Conservation (phyloP, 1,140 invertebrate genomes). For the Heterodera schachtii region DNA sequence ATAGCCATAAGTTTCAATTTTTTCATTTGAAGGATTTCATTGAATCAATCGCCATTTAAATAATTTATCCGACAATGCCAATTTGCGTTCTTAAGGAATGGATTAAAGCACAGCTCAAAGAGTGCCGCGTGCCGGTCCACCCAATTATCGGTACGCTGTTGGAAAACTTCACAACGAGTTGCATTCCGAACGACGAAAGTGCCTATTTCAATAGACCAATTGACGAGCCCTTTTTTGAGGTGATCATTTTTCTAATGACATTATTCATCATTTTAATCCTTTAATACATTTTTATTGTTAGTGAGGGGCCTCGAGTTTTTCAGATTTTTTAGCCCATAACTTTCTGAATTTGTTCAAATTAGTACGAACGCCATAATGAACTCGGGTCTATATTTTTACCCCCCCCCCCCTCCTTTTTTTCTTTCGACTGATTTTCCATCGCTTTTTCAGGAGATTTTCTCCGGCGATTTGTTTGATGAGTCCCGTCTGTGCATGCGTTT, state of each 20-base stretch:
- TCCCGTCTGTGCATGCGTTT: slow-evolving; percentile 38
- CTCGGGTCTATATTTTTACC: no score
- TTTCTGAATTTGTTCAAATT: no score
- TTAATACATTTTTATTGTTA: neutral
- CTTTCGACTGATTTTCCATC: no score
- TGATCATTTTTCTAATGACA: neutral
- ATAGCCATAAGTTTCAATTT: no score
- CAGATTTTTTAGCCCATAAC: neutral
- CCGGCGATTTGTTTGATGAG: slow-evolving; percentile 45
- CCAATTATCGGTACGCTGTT: slow-evolving; percentile 41
- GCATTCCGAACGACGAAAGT: slow-evolving; percentile 36
- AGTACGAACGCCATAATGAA: no score
- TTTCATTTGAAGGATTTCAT: no score
- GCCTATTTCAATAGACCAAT: slow-evolving; percentile 38
- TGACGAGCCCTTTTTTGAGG: slow-evolving; percentile 48
- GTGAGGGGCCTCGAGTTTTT: no score
- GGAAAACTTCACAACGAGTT: slow-evolving; percentile 46
- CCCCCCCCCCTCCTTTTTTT: no score
- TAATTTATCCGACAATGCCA: neutral
- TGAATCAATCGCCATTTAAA: no score
- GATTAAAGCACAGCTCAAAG: slow-evolving; percentile 44
- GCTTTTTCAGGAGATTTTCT: slow-evolving; percentile 46
- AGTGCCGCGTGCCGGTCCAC: slow-evolving; percentile 44
- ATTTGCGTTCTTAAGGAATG: slow-evolving; percentile 39
- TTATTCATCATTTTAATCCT: neutral